Evolutionary conservation across 2,888 invertebrate species (phyloP).

Genomic region (Rhynchonema sp.): DNA sequence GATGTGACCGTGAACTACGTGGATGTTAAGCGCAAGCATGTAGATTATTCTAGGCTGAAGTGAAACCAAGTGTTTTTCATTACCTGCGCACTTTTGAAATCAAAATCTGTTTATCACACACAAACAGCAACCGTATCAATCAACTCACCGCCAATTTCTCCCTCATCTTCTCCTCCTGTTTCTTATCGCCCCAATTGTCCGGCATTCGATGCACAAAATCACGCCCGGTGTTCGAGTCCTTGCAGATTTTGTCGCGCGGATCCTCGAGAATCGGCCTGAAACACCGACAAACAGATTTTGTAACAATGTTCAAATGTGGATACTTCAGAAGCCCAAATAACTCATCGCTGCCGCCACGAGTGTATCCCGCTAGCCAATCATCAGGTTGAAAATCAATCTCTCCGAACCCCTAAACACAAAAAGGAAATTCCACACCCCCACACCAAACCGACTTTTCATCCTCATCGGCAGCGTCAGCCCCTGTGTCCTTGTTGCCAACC

Average conservation of each 20-base stretch:
- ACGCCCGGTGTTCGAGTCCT: constrained; percentile 17
- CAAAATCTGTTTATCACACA: not conserved
- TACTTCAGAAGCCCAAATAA: not conserved
- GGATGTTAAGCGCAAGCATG: not conserved
- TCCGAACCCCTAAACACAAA: not conserved
- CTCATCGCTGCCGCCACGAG: too few relatives aligned
- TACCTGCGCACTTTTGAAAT: not conserved
- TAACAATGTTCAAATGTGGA: too few relatives aligned
- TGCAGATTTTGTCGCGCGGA: not conserved
- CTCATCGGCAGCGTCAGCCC: not conserved
- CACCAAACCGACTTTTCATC: not conserved
- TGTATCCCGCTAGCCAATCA: too few relatives aligned
- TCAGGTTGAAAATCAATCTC: too few relatives aligned
- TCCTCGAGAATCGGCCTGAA: not conserved
- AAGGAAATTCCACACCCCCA: not conserved
- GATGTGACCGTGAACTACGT: not conserved
- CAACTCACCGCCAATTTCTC: constrained; percentile 43
- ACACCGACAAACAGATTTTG: not conserved
- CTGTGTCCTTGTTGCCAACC: constrained; percentile 23
- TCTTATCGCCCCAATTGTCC: constrained; percentile 40
- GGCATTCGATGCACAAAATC: constrained; percentile 35
- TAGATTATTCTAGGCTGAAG: too few relatives aligned
- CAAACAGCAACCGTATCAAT: not conserved
- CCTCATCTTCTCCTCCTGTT: constrained; percentile 56
- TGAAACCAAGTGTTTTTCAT: too few relatives aligned